Evolutionary conservation across 2,888 invertebrate genomes (phyloP), one percentile per base, ranked within the genome.

Genomic region (Oxyscelio sp.): DNA sequence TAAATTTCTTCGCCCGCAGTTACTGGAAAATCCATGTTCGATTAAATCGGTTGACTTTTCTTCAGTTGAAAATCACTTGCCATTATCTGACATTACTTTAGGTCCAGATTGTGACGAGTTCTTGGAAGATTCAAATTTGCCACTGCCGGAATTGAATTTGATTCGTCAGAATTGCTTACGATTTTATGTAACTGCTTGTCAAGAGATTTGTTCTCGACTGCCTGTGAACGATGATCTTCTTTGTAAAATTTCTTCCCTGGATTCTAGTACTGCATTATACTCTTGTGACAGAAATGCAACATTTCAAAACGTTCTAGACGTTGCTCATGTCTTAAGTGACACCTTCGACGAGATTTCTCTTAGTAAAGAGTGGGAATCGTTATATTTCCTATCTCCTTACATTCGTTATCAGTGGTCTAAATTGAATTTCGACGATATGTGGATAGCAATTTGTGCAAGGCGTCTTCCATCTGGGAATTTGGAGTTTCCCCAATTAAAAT

Each of bases 341-440:
- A n/a, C n/a, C n/a, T n/a, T n/a, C 19, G 58, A 40, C 6, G 45
- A 45, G 4, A 13, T 13, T 43, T 4, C 22, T 0, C 17, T 70
- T 0, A n/a, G 15, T 1, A 0, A 43, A 21, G 70, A 70, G 17
- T 70, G 70, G 70, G 58, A 45, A 0, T 2, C 24, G 9, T 45
- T 45, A 4, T 17, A 43, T 31, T 58, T 19, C 0, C 1, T 70
- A 0, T 1, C 13, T 48, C n/a, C 0, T 13, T 0, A 70, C 0
- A 1, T 21, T 24, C 38, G 31, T 3, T 0, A 0, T 11, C n/a
- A 45, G 8, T 15, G 6, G 5, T 43, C n/a, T 8, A 31, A 70
- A n/a, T n/a, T 31, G 9, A 45, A 43, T 1, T 70, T 70, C 15
- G 70, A 70, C 8, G 40, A 58, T 6, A 70, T 70, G 70, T 70